A percentile compares a stretch with the other conserved stretches of the same genome.
Evolutionary conservation across 23 tunicate species (phyloP).

Genomic region (Aplidium turbinatum): DNA sequence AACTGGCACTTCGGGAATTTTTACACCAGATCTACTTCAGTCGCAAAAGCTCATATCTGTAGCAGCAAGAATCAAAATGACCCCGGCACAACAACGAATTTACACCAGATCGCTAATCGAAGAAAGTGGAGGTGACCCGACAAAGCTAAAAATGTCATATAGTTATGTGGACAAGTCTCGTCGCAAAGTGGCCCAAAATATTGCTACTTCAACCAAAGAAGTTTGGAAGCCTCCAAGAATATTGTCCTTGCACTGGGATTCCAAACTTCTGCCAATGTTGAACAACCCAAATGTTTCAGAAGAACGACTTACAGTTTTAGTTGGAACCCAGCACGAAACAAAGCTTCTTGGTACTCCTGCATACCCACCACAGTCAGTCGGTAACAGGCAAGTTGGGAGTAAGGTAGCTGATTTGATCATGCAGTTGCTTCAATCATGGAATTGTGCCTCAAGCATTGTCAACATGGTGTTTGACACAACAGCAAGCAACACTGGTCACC

Average conservation of each 20-base stretch:
- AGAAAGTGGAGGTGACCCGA: constrained; percentile 17
- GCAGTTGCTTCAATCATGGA: constrained; percentile 21
- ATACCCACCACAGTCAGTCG: constrained; percentile 1
- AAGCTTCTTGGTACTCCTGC: constrained; percentile 2
- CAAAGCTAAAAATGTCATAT: constrained; percentile 13
- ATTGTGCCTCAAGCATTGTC: constrained; percentile 9
- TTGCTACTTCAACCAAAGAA: constrained; percentile 15
- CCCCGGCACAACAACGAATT: constrained; percentile 13
- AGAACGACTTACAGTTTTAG: constrained; percentile 5
- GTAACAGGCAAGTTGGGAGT: constrained; percentile 6
- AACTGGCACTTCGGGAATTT: background rate
- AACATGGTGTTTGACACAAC: constrained; percentile 24
- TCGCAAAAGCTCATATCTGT: constrained; percentile 18
- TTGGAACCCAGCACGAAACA: constrained; percentile 8
- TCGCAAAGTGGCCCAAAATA: constrained; percentile 12
- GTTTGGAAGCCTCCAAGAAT: constrained; percentile 11
- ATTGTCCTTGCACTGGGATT: constrained; percentile 23
- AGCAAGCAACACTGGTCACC: constrained; percentile 4
- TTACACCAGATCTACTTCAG: constrained; percentile 17
- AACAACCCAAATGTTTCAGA: constrained; percentile 17
- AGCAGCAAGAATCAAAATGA: constrained; percentile 26
- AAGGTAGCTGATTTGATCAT: constrained; percentile 15
- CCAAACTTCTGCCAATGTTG: constrained; percentile 8
- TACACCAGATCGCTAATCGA: constrained; percentile 6
- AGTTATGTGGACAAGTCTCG: constrained; percentile 16